Conservation (phyloP, 92 coral and sea anemone genomes). For the Umimayanthus chanpuru region DNA sequence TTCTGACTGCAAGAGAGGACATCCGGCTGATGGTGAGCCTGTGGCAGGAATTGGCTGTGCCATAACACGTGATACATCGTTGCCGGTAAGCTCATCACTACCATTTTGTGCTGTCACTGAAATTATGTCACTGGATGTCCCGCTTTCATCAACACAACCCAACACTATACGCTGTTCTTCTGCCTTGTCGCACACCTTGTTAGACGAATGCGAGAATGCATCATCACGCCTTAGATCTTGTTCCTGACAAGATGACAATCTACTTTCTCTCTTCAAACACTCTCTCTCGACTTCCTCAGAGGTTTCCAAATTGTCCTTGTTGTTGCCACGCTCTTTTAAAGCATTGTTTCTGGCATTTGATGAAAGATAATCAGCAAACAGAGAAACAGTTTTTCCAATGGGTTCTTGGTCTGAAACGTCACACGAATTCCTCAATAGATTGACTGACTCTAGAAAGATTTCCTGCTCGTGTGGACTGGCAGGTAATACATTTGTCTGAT, state of each 20-base stretch:
- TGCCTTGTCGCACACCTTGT: not conserved
- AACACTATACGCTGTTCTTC: not conserved
- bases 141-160: not conserved
- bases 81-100: not conserved
- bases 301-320: not conserved
- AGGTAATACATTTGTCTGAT: not conserved
- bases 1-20: not conserved
- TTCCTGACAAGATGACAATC: not conserved
- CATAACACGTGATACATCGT: not conserved
- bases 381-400: not conserved
- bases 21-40: not conserved
- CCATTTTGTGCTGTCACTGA: not conserved
- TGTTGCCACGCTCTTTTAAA: not conserved
- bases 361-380: not conserved
- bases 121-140: not conserved
- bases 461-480: constrained; percentile 33
- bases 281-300: not conserved
- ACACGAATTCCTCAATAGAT: constrained; percentile 17
- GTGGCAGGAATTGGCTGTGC: not conserved
- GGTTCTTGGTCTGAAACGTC: not conserved
- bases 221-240: not conserved
- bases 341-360: not conserved
- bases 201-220: not conserved
- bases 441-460: constrained; percentile 35
- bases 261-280: not conserved